A percentile compares a stretch with the other conserved stretches of the same genome.
phyloP scores from a whole-genome alignment of 2,113 vertebrate species.

The Peromyscus polionotus region DNA sequence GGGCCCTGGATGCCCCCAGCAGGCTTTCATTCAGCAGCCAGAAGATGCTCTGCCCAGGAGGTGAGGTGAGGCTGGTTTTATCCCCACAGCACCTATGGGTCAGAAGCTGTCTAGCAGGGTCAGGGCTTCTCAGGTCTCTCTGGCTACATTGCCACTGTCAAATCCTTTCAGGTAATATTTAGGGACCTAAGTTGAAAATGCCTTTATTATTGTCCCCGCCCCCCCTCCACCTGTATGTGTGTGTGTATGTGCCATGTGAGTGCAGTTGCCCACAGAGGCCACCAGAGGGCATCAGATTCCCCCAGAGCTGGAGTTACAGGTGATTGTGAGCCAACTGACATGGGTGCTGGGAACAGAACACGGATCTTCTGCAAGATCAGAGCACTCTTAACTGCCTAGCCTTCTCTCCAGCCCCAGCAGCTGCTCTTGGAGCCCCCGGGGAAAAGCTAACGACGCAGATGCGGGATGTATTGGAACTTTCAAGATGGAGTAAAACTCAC shows the following conservation, averaged over 20 bases:
- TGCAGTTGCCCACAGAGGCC: background rate
- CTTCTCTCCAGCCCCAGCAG: background rate
- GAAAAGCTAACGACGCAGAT: background rate
- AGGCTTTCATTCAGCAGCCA: background rate
- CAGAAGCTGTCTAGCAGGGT: background rate
- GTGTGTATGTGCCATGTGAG: background rate
- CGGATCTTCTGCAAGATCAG: background rate
- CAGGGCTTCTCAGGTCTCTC: background rate
- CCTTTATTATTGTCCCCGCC: background rate
- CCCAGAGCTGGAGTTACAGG: background rate
- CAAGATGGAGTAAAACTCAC: constrained; percentile 80
- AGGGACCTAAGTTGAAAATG: background rate
- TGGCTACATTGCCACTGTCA: background rate
- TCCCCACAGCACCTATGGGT: background rate
- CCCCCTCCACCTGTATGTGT: background rate
- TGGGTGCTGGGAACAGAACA: background rate
- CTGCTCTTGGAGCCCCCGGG: background rate
- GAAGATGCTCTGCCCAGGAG: background rate
- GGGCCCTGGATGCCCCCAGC: background rate
- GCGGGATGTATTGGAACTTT: background rate
- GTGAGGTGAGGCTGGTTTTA: background rate
- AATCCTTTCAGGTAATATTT: background rate
- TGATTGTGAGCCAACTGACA: background rate
- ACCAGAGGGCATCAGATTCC: background rate
- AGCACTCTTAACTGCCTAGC: background rate